These are phyloP conservation scores for Trimorus sp. DNA, from an alignment of 2,888 invertebrate genomes.

Conservation along the genomic window DNA sequence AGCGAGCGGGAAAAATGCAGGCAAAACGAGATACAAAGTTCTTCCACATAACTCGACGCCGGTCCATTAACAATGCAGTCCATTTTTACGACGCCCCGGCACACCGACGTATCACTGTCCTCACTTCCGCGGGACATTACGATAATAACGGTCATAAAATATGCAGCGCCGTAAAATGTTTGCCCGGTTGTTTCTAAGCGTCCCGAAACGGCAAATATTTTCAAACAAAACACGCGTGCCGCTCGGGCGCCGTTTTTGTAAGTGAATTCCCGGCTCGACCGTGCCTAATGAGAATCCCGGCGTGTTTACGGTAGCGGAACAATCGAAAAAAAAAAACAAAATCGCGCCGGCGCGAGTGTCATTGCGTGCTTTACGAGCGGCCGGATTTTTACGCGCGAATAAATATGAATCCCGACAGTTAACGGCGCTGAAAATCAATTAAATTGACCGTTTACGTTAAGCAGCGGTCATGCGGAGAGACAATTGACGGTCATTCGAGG, in stretches of 20 bases:
- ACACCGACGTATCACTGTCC: conserved; percentile 52
- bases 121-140: conserved; percentile 59
- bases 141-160: conserved; percentile 57
- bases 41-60: conserved; percentile 53
- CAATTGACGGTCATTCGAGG: too few species aligned
- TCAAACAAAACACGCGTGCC: conserved; percentile 27
- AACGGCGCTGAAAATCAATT: conserved; percentile 13
- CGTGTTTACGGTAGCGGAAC: conserved; percentile 20
- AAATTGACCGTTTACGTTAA: conserved; percentile 16
- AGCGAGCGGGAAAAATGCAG: conserved; percentile 21
- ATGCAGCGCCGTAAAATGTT: conserved; percentile 26
- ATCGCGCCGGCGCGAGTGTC: not conserved
- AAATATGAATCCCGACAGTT: conserved; percentile 12
- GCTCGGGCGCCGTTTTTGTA: conserved; percentile 25
- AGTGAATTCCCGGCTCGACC: conserved; percentile 19
- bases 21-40: conserved; percentile 50
- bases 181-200: conserved; percentile 52
- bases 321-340: conserved; percentile 3
- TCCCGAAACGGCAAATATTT: conserved; percentile 41
- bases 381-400: too few species aligned
- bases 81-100: conserved; percentile 54
- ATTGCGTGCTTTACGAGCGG: not conserved
- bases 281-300: conserved; percentile 23
- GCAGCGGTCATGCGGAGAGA: not conserved
- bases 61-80: conserved; percentile 61